Base-by-base conservation (phyloP, 1,140 invertebrate genomes). In the Trachymyrmex cornetzi region DNA sequence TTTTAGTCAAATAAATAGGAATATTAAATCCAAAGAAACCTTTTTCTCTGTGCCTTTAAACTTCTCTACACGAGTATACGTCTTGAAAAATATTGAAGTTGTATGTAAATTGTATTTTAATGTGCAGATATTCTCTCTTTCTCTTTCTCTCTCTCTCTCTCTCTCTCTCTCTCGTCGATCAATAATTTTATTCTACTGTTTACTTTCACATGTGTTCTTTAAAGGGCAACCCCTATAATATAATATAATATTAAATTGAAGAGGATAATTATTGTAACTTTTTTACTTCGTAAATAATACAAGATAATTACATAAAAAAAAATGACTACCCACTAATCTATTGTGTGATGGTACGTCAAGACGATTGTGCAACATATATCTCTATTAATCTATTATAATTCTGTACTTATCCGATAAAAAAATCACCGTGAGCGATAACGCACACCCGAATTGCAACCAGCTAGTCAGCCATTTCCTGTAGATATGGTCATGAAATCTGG, bases 401-500 rank as follows among this genome's bases (percentile, higher is more conserved):
- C 27, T 63, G 6, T 9, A 19, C n/a, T 48, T 74, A 38, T 61
- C 27, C 27, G 22, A 57, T 61, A 22, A 48, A 72, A 48, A 57
- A 72, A 4, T 30, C 14, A 24, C 44, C 24, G 19, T 11, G 27
- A 72, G 38, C 22, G 34, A 30, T 48, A 59, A 44, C 34, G 30
- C 30, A 19, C 61, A 34, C 2, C 19, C 59, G 24, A 67, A 50
- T 59, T 55, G 12, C 84, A 55, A 48, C 22, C n/a, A 57, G 66
- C 79, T 57, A 66, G 55, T n/a, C 61, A 71, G 19, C 50, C 44
- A 53, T 89, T 57, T 81, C 77, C 22, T 61, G 16, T 55, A 71
- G 77, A 82, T 50, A 80, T 24, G 82, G 75, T 75, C 69, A 72
- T 67, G 91, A 86, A 93, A 92, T 92, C 91, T 87, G 81, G 90